Evolutionary conservation across 2,797 vertebrate species (phyloP).

Genomic region (Pitangus sulphuratus): DNA sequence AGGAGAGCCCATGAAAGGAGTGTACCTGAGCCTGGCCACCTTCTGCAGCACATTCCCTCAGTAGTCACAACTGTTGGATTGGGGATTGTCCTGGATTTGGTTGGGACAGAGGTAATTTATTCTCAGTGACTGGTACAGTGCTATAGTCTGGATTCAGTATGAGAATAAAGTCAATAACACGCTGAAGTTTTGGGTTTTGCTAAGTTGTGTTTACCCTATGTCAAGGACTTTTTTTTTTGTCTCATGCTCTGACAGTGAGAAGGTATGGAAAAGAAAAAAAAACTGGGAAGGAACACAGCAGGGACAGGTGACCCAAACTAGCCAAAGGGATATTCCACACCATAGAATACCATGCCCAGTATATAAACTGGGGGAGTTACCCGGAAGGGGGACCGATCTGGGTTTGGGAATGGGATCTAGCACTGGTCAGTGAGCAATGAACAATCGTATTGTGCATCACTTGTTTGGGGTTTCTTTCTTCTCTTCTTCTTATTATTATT

Average conservation of each 20-base stretch:
- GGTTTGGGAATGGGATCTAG: background rate
- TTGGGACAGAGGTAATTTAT: background rate
- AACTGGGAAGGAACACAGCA: background rate
- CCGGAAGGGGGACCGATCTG: background rate
- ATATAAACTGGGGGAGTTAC: background rate
- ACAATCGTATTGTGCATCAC: background rate
- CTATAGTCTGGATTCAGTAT: background rate
- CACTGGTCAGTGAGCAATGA: background rate
- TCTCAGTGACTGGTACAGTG: background rate
- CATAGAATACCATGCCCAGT: background rate
- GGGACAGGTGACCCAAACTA: background rate
- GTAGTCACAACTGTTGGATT: fast-evolving
- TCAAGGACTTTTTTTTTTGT: background rate
- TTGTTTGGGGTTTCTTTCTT: background rate
- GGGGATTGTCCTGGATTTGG: background rate
- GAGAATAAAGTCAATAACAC: background rate
- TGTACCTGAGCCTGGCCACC: background rate
- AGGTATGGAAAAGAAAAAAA: background rate
- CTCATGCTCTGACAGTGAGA: background rate
- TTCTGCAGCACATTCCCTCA: background rate
- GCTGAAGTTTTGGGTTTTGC: background rate
- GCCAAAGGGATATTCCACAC: background rate
- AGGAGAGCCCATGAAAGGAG: background rate
- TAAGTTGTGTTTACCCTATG: background rate
- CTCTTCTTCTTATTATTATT: background rate